Percentiles rank a stretch among this genome's conserved stretches.
Conservation (phyloP, 1,140 invertebrate species). For the Sycobia sp. region DNA sequence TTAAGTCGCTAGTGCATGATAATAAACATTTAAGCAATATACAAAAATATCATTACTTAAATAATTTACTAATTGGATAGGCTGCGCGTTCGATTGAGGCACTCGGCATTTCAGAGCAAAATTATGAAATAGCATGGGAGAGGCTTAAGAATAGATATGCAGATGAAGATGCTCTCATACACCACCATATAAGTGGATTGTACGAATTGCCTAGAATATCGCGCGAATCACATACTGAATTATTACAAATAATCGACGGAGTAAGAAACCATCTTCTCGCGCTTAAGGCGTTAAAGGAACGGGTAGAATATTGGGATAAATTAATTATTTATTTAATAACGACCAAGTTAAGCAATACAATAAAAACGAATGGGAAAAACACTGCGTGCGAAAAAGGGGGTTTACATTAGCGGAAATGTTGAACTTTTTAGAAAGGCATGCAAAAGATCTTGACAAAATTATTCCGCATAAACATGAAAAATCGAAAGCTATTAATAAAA, state of each 20-base stretch:
- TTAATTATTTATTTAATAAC: constrained; percentile 35
- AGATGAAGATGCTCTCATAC: not conserved
- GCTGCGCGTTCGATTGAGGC: not conserved
- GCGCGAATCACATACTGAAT: constrained; percentile 23
- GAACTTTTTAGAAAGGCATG: constrained; percentile 18
- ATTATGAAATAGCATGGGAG: not conserved
- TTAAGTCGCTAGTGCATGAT: not conserved
- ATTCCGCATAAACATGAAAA: no score
- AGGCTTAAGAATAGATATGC: not conserved
- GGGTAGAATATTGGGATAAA: constrained; percentile 33
- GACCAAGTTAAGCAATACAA: constrained; percentile 24
- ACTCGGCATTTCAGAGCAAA: not conserved
- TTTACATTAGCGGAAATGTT: not conserved
- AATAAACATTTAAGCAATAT: not conserved
- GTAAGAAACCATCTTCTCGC: constrained; percentile 33
- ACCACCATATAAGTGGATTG: not conserved
- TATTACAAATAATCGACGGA: constrained; percentile 32
- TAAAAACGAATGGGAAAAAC: constrained; percentile 34
- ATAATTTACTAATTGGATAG: not conserved
- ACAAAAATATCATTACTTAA: no score
- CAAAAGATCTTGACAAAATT: constrained; percentile 12
- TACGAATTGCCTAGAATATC: constrained; percentile 6
- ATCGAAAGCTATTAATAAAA: not conserved
- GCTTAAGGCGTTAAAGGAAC: constrained; percentile 24
- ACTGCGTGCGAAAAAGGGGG: not conserved